phyloP scores from a whole-genome alignment of 2,113 vertebrate species.

The Sylvietta virens region DNA sequence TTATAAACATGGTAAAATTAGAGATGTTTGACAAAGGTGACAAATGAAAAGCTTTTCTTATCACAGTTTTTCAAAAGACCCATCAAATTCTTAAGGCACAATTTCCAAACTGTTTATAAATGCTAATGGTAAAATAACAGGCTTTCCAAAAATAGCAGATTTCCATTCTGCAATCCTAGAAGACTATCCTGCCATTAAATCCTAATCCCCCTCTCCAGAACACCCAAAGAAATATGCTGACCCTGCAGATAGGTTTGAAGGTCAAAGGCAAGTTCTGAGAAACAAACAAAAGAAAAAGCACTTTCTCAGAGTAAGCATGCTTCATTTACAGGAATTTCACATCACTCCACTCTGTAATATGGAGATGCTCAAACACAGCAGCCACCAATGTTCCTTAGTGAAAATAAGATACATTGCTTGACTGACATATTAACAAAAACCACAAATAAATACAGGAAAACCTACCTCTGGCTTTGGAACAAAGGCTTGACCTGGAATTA shows the following conservation, averaged over 20 bases:
- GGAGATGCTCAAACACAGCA: neutral
- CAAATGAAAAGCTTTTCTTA: neutral
- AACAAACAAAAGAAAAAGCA: neutral
- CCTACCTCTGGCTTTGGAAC: constrained; percentile 91
- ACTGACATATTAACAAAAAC: neutral
- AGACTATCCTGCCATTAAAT: neutral
- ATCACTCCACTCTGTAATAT: neutral
- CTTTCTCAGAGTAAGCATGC: neutral
- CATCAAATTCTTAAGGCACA: neutral
- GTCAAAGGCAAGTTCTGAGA: neutral
- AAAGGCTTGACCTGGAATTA: constrained; percentile 90
- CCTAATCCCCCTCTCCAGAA: neutral
- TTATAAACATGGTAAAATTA: neutral
- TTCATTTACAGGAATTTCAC: neutral
- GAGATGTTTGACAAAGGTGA: neutral
- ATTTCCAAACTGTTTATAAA: neutral
- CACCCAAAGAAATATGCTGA: neutral
- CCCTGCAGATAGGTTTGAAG: neutral
- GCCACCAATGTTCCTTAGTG: neutral
- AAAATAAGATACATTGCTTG: neutral
- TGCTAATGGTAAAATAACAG: neutral
- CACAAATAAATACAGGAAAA: neutral
- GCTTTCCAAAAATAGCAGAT: neutral
- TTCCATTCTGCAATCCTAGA: neutral
- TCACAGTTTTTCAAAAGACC: neutral